Evolutionary conservation across 2,797 vertebrate genomes (phyloP).

Genomic region (Nasua narica): DNA sequence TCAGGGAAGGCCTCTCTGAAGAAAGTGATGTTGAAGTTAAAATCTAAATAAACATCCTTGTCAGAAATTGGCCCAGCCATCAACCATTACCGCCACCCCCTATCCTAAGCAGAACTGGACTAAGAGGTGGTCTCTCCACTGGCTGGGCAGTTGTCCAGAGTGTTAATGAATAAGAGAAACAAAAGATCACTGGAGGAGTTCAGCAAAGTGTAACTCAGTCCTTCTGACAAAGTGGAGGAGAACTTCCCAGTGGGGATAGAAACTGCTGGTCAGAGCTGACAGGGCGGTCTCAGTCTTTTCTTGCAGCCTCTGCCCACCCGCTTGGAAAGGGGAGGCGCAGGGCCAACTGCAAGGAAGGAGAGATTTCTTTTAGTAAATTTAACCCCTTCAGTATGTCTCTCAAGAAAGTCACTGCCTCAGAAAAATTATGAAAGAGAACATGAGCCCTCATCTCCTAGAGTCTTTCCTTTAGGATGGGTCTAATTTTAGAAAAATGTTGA

Average conservation of each 20-base stretch:
- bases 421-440: not conserved
- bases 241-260: not conserved
- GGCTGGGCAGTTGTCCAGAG: not conserved
- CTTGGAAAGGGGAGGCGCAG: not conserved
- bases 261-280: not conserved
- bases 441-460: not conserved
- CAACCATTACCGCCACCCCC: not conserved
- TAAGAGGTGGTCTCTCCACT: not conserved
- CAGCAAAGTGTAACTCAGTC: not conserved
- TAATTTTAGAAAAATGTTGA: not conserved
- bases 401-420: not conserved
- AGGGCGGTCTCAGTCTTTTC: no score
- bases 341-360: not conserved
- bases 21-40: not conserved
- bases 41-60: not conserved
- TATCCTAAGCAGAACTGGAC: not conserved
- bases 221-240: not conserved
- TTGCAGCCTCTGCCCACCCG: not conserved
- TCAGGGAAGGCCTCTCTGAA: not conserved
- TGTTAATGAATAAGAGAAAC: not conserved
- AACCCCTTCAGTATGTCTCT: not conserved
- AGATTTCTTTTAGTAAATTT: not conserved
- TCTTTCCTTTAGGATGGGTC: not conserved
- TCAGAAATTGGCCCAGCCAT: not conserved
- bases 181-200: not conserved